Evolutionary conservation across 2,113 vertebrate genomes (phyloP), one percentile per base, ranked within the genome.

Genomic region (Pygoscelis adeliae): DNA sequence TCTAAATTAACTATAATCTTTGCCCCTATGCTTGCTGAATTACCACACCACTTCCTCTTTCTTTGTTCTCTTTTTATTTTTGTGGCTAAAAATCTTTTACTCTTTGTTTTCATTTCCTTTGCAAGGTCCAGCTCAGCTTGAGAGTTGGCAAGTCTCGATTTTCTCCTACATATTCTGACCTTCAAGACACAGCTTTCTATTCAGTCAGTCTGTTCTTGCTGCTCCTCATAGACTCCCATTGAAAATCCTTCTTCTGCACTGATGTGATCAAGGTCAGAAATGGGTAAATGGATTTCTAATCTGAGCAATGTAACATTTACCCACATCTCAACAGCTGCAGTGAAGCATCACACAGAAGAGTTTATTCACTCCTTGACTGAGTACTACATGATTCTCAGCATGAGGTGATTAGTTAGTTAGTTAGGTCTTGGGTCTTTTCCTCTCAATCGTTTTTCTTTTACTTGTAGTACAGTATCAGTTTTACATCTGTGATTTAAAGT

Each of bases 21-120:
- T 95, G 25, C 49, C 71, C 53, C 21, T 66, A 53, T 80, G n/a
- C 62, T 90, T 89, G 47, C 52, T 95, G 90, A 95, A 92, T 83
- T 91, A 46, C 69, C 32, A 66, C 13, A 86, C 3, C 30, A 77
- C 30, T 93, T 93, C 79, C 62, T 88, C 36, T 38, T 92, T 71
- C 30, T 91, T 94, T 93, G 21, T 90, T 87, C 26, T 77, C 21
- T 65, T 92, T 56, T 74, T 47, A 52, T 82, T 91, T 93, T 83
- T 90, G 62, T 77, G 49, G 58, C 8, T 92, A 93, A 96, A 96
- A 86, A 58, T 83, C 23, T 73, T 92, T 81, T 81, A 65, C 50
- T 90, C 22, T 88, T 93, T 93, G 70, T 83, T 95, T 95, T 92
- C 62, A 90, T 87, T 96, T 96, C 71, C 80, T 90, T 74, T 92